Conservation (phyloP, 1,140 invertebrate genomes). For the Orchesella cincta region DNA sequence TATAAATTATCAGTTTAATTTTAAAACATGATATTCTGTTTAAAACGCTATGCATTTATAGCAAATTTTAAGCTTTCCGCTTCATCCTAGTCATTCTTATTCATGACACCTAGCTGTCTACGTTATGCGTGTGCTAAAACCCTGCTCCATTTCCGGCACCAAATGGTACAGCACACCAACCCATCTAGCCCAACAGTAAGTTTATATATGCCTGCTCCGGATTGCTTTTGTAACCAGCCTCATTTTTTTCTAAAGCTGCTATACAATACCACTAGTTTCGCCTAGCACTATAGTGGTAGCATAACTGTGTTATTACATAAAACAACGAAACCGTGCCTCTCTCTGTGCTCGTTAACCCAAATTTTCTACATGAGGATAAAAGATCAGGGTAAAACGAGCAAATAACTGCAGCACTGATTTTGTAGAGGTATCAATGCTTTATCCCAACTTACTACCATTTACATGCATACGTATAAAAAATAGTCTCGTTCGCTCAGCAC, state of each 20-base stretch:
- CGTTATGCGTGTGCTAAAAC: neutral
- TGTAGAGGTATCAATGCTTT: neutral
- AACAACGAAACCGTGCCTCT: constrained; percentile 4
- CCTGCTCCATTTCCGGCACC: constrained; percentile 4
- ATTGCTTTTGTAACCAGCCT: neutral
- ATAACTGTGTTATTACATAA: neutral
- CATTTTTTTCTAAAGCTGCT: neutral
- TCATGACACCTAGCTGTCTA: no score
- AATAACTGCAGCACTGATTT: constrained; percentile 6
- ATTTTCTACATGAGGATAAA: constrained; percentile 13
- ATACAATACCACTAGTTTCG: neutral
- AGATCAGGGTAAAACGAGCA: constrained; percentile 16
- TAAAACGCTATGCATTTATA: no score
- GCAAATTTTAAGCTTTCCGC: no score
- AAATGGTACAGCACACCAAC: neutral
- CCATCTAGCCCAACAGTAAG: no score
- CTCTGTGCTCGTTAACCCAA: constrained; percentile 24
- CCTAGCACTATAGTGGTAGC: neutral
- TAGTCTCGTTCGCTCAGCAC: neutral
- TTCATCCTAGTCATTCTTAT: no score
- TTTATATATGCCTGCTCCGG: no score
- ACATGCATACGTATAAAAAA: neutral
- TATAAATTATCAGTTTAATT: no score
- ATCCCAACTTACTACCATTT: neutral
- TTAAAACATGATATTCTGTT: no score